Percentiles rank a stretch among this genome's conserved stretches.
phyloP scores from a whole-genome alignment of 2,113 vertebrate genomes.

The Odocoileus hemionus region DNA sequence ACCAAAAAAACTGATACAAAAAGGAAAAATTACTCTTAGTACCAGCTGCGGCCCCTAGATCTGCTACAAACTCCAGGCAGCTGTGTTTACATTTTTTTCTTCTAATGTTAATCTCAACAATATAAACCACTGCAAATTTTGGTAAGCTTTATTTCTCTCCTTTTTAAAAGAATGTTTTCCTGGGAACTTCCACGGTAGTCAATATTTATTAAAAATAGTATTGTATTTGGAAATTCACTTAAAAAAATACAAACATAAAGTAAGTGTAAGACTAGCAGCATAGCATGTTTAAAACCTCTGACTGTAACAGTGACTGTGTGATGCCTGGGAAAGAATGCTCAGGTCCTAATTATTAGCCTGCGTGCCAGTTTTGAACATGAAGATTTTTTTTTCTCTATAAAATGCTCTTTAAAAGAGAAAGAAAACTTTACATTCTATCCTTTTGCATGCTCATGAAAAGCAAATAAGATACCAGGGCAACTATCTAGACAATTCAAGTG shows the following conservation, averaged over 20 bases:
- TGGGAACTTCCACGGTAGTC: neutral
- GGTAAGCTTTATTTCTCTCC: neutral
- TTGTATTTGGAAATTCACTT: neutral
- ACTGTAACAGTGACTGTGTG: neutral
- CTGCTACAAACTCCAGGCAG: neutral
- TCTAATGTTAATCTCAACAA: slow-evolving; percentile 27
- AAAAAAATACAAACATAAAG: neutral
- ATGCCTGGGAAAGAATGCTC: neutral
- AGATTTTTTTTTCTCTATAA: neutral
- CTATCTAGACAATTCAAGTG: slow-evolving; percentile 21
- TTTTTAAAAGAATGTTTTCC: neutral
- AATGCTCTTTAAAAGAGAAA: neutral
- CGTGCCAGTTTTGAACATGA: neutral
- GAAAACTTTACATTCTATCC: neutral
- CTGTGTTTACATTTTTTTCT: slow-evolving; percentile 50
- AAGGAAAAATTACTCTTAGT: neutral
- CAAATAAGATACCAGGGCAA: neutral
- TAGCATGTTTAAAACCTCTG: neutral
- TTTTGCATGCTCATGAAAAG: neutral
- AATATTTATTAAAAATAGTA: slow-evolving; percentile 12
- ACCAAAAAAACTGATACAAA: neutral
- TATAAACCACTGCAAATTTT: neutral
- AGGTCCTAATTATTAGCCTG: neutral
- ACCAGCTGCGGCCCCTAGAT: neutral
- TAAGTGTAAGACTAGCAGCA: neutral